Percentiles rank a stretch among this genome's conserved stretches.
Conservation (phyloP, 2,113 vertebrate species). For the Suncus etruscus region DNA sequence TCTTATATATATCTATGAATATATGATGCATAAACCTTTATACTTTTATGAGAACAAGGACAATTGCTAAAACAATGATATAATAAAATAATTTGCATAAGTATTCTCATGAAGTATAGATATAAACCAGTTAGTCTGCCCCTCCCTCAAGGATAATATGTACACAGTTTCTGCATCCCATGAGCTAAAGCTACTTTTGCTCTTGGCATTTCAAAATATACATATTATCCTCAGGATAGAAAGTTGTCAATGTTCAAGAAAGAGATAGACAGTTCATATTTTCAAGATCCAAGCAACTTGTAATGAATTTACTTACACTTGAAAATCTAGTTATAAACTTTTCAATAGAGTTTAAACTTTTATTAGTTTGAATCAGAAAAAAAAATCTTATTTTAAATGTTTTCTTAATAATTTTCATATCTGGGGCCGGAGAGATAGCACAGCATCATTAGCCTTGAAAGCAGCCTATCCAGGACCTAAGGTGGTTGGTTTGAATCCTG, state of each 20-base stretch:
- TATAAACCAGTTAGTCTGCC: neutral
- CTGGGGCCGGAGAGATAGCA: no score
- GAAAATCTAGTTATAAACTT: conserved; percentile 44
- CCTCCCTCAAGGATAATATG: neutral
- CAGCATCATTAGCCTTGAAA: no score
- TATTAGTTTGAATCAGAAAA: neutral
- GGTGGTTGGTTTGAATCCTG: no score
- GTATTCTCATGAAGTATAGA: neutral
- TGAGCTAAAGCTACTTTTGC: conserved; percentile 55
- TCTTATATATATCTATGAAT: neutral
- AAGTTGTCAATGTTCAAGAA: conserved; percentile 53
- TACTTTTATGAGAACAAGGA: neutral
- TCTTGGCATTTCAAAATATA: conserved; percentile 62
- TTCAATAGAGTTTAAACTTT: conserved; percentile 25
- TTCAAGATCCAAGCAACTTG: conserved; percentile 33
- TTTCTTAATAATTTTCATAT: neutral
- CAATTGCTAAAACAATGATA: neutral
- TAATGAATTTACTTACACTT: conserved; percentile 23
- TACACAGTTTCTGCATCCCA: conserved; percentile 3
- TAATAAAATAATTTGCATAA: neutral
- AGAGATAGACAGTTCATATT: conserved; percentile 45
- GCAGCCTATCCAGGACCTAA: no score
- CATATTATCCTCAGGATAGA: conserved; percentile 61
- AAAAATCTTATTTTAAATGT: neutral
- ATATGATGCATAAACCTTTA: neutral